A percentile compares a stretch with the other conserved stretches of the same genome.
Conservation (phyloP, 2,113 vertebrate genomes). For the Athene cunicularia region DNA sequence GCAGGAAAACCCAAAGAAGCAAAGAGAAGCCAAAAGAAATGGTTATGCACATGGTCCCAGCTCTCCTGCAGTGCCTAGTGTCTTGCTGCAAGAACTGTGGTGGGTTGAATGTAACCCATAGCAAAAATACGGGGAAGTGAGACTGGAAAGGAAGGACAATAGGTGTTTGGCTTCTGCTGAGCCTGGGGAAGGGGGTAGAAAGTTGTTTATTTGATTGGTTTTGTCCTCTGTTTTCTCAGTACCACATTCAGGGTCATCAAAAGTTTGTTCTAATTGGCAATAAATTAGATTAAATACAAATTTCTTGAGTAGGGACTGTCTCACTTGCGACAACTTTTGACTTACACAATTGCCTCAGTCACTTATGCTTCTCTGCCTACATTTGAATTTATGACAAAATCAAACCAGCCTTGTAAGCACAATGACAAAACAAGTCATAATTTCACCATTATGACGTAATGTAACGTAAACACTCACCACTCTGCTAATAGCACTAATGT, state of each 20-base stretch:
- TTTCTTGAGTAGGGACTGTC: neutral
- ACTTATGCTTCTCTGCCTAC: neutral
- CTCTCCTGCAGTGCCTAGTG: rapidly evolving
- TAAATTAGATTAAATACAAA: neutral
- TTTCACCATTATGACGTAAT: neutral
- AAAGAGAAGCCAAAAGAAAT: neutral
- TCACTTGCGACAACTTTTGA: neutral
- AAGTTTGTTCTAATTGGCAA: neutral
- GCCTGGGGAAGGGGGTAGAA: neutral
- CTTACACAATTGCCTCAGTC: neutral
- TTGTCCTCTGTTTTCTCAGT: neutral
- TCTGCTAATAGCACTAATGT: neutral
- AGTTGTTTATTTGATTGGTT: neutral
- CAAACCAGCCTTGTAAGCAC: neutral
- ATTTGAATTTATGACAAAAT: neutral
- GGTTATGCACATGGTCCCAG: rapidly evolving
- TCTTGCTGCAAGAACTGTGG: neutral
- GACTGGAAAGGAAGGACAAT: neutral
- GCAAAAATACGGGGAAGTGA: neutral
- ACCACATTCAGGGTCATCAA: neutral
- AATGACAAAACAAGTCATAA: neutral
- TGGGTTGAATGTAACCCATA: neutral
- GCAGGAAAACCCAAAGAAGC: neutral
- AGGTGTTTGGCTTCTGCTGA: neutral
- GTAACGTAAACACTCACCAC: neutral